Evolutionary conservation across 2,797 vertebrate genomes (phyloP), one percentile per base, ranked within the genome.

Genomic region (Semotilus atromaculatus): DNA sequence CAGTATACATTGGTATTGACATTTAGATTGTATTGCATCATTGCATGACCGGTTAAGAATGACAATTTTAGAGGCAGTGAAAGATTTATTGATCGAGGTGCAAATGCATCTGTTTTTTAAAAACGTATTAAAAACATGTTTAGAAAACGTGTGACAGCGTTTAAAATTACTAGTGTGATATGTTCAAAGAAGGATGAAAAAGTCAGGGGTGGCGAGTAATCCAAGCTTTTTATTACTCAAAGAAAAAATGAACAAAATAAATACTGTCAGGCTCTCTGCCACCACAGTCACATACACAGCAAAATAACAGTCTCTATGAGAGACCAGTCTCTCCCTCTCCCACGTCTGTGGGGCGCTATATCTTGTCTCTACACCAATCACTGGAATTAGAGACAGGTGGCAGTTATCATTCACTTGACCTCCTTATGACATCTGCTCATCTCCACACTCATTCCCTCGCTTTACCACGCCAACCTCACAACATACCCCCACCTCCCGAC

Each of bases 71-170:
- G 68, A 34, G 58, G n/a, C 58, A 23, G 40, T 34, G 60, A 23
- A 45, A 64, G 36, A 43, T 14, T 31, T 45, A 71, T 14, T 60
- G 67, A 58, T 45, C 16, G 53, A 73, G 26, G 7, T 34, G n/a
- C 1, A 31, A 14, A 13, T 81, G 7, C 16, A 29, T 79, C 26
- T 38, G 45, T 26, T 38, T 26, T 5, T 60, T 1, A 53, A 68
- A 19, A 29, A 26, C 45, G 10, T 6, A 19, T 70, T 38, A n/a
- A 68, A 60, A 66, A 45, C 21, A 8, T 48, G 4, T 34, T 81
- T 60, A 45, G 90, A 93, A 86, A 93, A 91, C 74, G 82, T 78
- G 90, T 90, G 89, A 19, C 16, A 18, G 16, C 5, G 16, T 51
- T 51, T 51, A 2, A 51, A 51, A 19, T 51, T 51, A 51, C 18